Evolutionary conservation across 2,797 vertebrate genomes (phyloP), one percentile per base, ranked within the genome.

Genomic region (Enteromius fasciolatus): DNA sequence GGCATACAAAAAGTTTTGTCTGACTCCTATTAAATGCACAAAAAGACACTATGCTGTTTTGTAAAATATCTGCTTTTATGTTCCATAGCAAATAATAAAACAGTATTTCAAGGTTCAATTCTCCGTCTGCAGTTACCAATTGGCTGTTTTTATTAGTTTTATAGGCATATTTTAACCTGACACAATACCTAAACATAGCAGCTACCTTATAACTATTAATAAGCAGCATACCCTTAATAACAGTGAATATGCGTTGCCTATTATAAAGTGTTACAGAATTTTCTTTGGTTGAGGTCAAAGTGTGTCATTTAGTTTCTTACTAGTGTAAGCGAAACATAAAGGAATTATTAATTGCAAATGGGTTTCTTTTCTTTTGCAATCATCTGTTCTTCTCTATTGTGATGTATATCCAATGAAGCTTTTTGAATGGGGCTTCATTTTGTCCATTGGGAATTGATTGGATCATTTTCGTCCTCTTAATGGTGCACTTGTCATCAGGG

Each of bases 371-470:
- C 3, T 57, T 57, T n/a, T 68, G 66, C 36, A n/a, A 41, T 41
- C 12, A 14, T 68, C 11, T 41, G n/a, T 68, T 41, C 5, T 67
- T 67, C 20, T 68, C 5, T 14, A 68, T n/a, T 68, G 36, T 44
- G 66, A 41, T 6, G 20, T 8, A 8, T 70, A 46, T 46, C 14
- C 25, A 8, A 25, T 70, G 7, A 70, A 70, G 17, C 41, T 17
- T 69, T 23, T 17, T 69, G 67, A 25, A 46, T 66, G 63, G 63
- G 59, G 25, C 25, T 63, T 63, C 14, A 68, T 68, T 68, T 68
- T 14, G 11, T 23, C 39, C 39, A 15, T 15, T 1, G 39, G 12
- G 36, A 68, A 68, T 23, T 44, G 66, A 41, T 15, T 68, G 36
- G 39, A 68, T 41, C 20, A 0, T 68, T 44, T 36, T 68, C 5